Percentiles rank a stretch among this genome's conserved stretches.
phyloP scores from a whole-genome alignment of 2,113 vertebrate genomes.

The Mobula hypostoma region DNA sequence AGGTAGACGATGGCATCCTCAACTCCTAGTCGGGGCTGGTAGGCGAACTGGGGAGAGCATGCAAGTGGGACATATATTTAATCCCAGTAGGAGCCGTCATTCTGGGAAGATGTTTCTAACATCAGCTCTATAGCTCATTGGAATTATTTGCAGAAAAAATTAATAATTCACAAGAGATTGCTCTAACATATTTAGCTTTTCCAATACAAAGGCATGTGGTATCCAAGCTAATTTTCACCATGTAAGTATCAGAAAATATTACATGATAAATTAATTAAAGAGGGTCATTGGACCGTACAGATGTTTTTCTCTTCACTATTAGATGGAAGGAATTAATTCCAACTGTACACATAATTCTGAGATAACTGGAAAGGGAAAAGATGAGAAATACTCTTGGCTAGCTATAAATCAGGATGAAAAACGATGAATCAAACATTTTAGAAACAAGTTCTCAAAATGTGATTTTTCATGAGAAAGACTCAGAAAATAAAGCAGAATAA shows the following conservation, averaged over 20 bases:
- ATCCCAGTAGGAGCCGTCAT: neutral
- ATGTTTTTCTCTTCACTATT: neutral
- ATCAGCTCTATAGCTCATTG: neutral
- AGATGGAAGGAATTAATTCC: neutral
- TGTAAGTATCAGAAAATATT: neutral
- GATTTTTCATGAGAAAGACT: neutral
- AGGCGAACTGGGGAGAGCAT: neutral
- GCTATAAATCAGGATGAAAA: neutral
- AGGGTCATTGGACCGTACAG: neutral
- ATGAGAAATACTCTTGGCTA: neutral
- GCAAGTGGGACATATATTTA: neutral
- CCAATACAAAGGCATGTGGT: neutral
- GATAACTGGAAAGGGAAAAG: neutral
- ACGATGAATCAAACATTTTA: neutral
- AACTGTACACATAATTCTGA: neutral
- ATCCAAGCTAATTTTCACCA: neutral
- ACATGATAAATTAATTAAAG: neutral
- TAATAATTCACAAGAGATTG: neutral
- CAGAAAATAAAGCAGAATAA: neutral
- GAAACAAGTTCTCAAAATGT: neutral
- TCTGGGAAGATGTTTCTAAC: neutral
- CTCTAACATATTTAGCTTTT: neutral
- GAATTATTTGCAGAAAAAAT: neutral
- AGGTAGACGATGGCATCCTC: no score
- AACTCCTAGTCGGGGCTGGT: no score